A percentile compares a stretch with the other conserved stretches of the same genome.
Conservation (phyloP, 1,140 invertebrate species). For the Drosophila ambigua region DNA sequence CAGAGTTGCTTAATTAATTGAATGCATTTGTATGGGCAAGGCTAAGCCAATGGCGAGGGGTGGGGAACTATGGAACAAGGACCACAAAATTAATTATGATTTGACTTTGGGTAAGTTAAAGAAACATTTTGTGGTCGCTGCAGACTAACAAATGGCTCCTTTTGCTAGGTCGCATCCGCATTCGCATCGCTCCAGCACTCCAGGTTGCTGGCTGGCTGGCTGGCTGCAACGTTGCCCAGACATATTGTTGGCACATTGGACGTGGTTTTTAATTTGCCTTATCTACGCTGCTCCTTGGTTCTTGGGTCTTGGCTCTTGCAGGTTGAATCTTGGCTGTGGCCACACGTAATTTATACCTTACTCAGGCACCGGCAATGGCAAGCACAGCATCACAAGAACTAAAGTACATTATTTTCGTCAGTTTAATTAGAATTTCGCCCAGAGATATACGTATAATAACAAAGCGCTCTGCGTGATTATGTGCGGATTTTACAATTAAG, state of each 20-base stretch:
- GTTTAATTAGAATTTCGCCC: conserved; percentile 59
- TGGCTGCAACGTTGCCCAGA: conserved; percentile 8
- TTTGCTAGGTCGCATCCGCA: neutral
- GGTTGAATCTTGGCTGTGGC: conserved; percentile 11
- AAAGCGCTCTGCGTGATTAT: conserved; percentile 38
- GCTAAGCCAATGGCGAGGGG: neutral
- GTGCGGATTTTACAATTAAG: conserved; percentile 29
- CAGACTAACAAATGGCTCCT: conserved; percentile 58
- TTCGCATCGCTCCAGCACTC: neutral
- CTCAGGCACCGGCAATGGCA: neutral
- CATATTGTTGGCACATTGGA: conserved; percentile 59
- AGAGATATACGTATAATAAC: conserved; percentile 18
- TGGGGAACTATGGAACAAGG: neutral
- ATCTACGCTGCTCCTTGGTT: conserved; percentile 30
- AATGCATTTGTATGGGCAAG: conserved; percentile 48
- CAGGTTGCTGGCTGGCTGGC: neutral
- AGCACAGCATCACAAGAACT: conserved; percentile 26
- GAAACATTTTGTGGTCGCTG: conserved; percentile 42
- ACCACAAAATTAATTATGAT: conserved; percentile 63
- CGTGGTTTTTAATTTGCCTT: conserved; percentile 66
- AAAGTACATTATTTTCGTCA: conserved; percentile 60
- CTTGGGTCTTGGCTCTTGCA: neutral
- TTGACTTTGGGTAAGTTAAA: conserved; percentile 56
- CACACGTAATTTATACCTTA: conserved; percentile 58
- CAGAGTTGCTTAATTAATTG: conserved; percentile 41